Evolutionary conservation across 2,113 vertebrate species (phyloP).

Genomic region (Apaloderma vittatum): DNA sequence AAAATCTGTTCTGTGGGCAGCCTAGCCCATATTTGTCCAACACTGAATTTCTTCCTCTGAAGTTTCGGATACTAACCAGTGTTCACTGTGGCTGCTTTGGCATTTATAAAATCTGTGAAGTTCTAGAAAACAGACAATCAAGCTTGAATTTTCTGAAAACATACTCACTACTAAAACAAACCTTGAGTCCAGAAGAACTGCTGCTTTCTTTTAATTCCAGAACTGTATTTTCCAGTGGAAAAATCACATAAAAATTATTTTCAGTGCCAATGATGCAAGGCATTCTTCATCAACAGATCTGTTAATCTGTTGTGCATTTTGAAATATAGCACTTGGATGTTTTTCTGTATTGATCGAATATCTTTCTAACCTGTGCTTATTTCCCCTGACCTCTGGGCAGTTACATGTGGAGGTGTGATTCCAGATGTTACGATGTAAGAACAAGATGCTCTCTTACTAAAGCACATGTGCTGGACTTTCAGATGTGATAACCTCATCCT

Average conservation of each 20-base stretch:
- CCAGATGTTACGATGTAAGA: background rate
- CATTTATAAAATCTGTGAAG: background rate
- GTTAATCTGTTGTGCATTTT: background rate
- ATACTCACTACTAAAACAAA: background rate
- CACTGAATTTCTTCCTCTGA: background rate
- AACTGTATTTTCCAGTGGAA: background rate
- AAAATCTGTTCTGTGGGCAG: background rate
- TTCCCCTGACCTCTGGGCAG: background rate
- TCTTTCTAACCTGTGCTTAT: slow-evolving; percentile 21
- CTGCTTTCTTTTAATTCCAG: background rate
- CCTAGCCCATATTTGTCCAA: background rate
- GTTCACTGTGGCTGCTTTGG: background rate
- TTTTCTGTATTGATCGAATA: background rate
- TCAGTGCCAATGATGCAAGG: background rate
- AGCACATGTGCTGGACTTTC: background rate
- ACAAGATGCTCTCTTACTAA: background rate
- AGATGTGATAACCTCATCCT: background rate
- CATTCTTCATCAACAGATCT: background rate
- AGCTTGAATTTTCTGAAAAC: slow-evolving; percentile 2
- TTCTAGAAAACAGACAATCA: slow-evolving; percentile 1
- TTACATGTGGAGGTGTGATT: background rate
- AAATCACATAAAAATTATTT: background rate
- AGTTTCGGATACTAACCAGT: background rate
- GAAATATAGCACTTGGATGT: background rate
- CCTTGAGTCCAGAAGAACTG: background rate